Evolutionary conservation across 2,113 vertebrate species (phyloP).

Genomic region (Python bivittatus): DNA sequence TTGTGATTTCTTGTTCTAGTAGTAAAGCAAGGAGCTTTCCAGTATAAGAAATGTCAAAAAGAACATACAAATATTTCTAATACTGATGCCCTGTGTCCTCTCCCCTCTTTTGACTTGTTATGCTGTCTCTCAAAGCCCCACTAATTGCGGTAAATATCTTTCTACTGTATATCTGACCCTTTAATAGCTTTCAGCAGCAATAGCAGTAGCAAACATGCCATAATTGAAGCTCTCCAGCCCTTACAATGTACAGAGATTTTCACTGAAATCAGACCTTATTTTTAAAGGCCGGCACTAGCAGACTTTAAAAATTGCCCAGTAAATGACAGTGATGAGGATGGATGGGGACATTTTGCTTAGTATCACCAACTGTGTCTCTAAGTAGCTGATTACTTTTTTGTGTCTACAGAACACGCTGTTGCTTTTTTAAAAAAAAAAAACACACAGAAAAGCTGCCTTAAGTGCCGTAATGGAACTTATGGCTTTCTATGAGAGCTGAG

Average conservation of each 20-base stretch:
- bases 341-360: slow-evolving; percentile 19
- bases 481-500: background rate
- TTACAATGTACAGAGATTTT: slow-evolving; percentile 13
- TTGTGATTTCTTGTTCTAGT: background rate
- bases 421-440: background rate
- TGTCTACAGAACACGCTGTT: background rate
- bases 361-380: background rate
- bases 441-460: background rate
- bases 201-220: background rate
- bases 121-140: background rate
- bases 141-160: background rate
- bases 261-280: slow-evolving; percentile 4
- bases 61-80: background rate
- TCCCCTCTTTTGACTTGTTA: background rate
- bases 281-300: background rate
- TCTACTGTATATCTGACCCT: background rate
- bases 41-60: background rate
- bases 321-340: slow-evolving; percentile 32
- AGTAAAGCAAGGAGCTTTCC: background rate
- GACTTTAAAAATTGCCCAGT: slow-evolving; percentile 18
- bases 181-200: background rate
- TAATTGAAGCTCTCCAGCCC: background rate
- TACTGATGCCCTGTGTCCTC: background rate
- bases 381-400: slow-evolving; percentile 35
- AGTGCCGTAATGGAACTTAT: background rate